A percentile compares a stretch with the other conserved stretches of the same genome.
These are phyloP conservation scores for Tupaia chinensis DNA, from an alignment of 2,113 vertebrate species.

Conservation along the genomic window DNA sequence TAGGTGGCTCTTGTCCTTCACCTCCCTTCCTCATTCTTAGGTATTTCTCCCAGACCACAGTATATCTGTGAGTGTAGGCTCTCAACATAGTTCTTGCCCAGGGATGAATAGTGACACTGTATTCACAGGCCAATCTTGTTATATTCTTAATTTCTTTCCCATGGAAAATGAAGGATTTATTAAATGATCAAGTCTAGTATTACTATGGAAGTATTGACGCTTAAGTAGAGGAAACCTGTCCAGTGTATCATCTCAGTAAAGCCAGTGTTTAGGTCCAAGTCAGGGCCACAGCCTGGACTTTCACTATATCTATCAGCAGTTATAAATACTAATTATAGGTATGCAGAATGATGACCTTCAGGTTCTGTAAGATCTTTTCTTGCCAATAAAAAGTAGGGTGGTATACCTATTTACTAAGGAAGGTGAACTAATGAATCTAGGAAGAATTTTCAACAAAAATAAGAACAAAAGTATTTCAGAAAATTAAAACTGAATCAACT, in stretches of 20 bases:
- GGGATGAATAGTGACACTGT: background rate
- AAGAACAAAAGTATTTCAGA: constrained; percentile 40
- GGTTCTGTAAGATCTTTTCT: background rate
- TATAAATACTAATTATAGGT: background rate
- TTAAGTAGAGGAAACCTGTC: background rate
- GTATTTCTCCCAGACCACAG: background rate
- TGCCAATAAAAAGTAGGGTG: background rate
- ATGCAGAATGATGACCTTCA: background rate
- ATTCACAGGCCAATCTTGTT: background rate
- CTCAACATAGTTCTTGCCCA: background rate
- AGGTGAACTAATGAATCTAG: constrained; percentile 18
- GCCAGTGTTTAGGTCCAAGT: background rate
- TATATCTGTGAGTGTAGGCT: background rate
- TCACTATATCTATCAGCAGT: background rate
- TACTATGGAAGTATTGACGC: background rate
- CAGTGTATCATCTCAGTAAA: background rate
- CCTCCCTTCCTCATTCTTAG: background rate
- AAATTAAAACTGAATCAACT: constrained; percentile 1
- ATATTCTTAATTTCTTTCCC: background rate
- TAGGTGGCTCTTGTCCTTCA: background rate
- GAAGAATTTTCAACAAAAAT: constrained; percentile 53
- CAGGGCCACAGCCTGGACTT: background rate
- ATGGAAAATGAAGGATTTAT: background rate
- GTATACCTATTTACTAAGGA: constrained; percentile 7
- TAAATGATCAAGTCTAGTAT: background rate